Evolutionary conservation across 2,113 vertebrate species (phyloP), one percentile per base, ranked within the genome.

Genomic region (Miniopterus natalensis): DNA sequence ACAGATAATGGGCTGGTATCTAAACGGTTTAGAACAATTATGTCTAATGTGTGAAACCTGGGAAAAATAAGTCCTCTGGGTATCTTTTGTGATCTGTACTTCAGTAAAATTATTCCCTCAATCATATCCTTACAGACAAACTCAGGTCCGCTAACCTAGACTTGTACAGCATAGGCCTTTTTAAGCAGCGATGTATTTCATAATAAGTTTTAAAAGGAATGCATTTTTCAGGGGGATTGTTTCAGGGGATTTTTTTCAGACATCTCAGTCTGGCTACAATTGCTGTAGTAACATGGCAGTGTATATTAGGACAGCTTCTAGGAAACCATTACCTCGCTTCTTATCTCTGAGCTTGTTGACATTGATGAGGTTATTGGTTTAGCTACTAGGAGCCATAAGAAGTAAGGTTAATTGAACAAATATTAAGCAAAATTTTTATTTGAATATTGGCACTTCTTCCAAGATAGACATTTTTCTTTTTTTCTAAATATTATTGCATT

Each of bases 381-480:
- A 57, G 12, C 2, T 70, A 83, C 31, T 23, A 59, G 11, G 3
- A 3, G 29, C 12, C 57, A 87, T 77, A 40, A 79, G 49, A 59
- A 29, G 25, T 78, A 49, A 83, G 20, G 5, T 78, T 71, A 47
- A 86, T 65, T 70, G 36, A 66, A 40, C 1, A 81, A 53, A 84
- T 49, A 79, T 92, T 84, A 74, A 71, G 45, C 57, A 68, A 96
- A 80, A 87, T 90, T 51, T 3, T 84, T 31, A 55, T 83, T 95
- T 90, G 40, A 92, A 79, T 86, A 92, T 65, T 36, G 25, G 2
- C 3, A 74, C 51, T 74, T 95, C 23, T 90, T 92, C 36, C 29
- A 84, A 21, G 90, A 74, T 53, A 70, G 17, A 63, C 13, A 42
- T 42, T 90, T 83, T 73, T 55, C 5, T 83, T 92, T 12, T 66